Evolutionary conservation across 2,888 invertebrate species (phyloP), one percentile per base, ranked within the genome.

Genomic region (Drosophila glabriapex): DNA sequence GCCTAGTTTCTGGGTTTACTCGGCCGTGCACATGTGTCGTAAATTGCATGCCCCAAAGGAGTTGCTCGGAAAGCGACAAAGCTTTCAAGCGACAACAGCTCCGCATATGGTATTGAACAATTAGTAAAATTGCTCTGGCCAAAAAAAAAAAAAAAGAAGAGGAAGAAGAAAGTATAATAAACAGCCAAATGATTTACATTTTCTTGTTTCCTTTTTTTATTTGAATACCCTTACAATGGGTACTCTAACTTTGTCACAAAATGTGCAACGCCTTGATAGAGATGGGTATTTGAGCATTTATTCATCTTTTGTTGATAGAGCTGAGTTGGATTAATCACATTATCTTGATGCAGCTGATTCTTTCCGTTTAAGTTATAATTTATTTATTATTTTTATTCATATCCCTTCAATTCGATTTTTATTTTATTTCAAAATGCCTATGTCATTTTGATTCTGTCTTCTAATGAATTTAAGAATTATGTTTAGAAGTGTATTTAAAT

Each of bases 1-100:
- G 84, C 70, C 80, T 71, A 65, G 84, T 80, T 83, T 80, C 72
- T 68, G 79, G 79, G 73, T 3, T 74, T 61, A 68, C 67, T 68
- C 53, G 58, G 53, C 69, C 62, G 63, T 73, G 70, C 75, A 84
- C 85, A 81, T 87, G 77, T 81, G 81, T 81, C 85, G 85, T 87
- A 85, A 85, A 85, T 87, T 85, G 73, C 79, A 82, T 84, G 82
- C 75, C 83, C 87, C 81, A 70, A 76, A 76, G 85, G 89, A 74
- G 69, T 68, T 76, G 76, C 76, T 68, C 29, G 25, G 55, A 29
- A 31, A 50, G 22, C 41, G 41, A 33, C 67, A 41, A 39, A 53
- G 16, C 56, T 28, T 35, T 50, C 52, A 65, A 50, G 29, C 69
- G 55, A 31, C 72, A 58, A 46, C 70, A 70, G 63, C 58, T 58